phyloP scores from a whole-genome alignment of 2,113 vertebrate species.

The Turdus rufiventris region DNA sequence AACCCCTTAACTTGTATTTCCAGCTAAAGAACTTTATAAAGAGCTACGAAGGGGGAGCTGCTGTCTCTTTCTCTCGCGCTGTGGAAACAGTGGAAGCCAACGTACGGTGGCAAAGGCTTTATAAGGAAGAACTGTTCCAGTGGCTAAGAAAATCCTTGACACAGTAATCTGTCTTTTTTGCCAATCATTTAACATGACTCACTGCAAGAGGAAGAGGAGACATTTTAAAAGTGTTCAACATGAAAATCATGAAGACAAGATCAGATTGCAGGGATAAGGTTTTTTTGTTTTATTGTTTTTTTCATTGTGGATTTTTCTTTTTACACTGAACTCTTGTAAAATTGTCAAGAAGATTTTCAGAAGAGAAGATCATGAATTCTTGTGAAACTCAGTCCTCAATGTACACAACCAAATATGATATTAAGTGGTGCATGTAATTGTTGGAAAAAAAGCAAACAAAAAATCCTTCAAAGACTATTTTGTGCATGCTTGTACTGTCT shows the following conservation, averaged over 20 bases:
- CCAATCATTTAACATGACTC: not conserved
- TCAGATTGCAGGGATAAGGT: slow-evolving; percentile 43
- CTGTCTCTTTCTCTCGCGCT: slow-evolving; percentile 84
- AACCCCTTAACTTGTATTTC: slow-evolving; percentile 56
- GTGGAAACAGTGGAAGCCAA: slow-evolving; percentile 95
- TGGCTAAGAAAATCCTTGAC: slow-evolving; percentile 89
- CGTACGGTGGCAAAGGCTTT: slow-evolving; percentile 90
- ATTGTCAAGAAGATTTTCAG: slow-evolving; percentile 60
- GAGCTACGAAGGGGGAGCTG: slow-evolving; percentile 77
- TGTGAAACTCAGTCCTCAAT: slow-evolving; percentile 53
- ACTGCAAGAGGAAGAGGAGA: slow-evolving; percentile 53
- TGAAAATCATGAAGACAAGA: slow-evolving; percentile 38
- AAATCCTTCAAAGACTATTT: slow-evolving; percentile 52
- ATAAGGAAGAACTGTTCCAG: slow-evolving; percentile 90
- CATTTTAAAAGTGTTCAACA: slow-evolving; percentile 27
- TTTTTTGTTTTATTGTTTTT: not conserved
- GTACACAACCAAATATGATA: slow-evolving; percentile 64
- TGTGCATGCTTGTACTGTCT: slow-evolving; percentile 78
- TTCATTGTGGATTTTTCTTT: slow-evolving; percentile 27
- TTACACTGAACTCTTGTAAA: slow-evolving; percentile 29
- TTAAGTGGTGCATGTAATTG: slow-evolving; percentile 77
- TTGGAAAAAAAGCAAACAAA: slow-evolving; percentile 34
- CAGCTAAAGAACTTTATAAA: slow-evolving; percentile 94
- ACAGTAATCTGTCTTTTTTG: slow-evolving; percentile 67
- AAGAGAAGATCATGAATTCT: slow-evolving; percentile 51